Base-by-base conservation (phyloP, 2,797 vertebrate genomes). In the Syngnathus acus region DNA sequence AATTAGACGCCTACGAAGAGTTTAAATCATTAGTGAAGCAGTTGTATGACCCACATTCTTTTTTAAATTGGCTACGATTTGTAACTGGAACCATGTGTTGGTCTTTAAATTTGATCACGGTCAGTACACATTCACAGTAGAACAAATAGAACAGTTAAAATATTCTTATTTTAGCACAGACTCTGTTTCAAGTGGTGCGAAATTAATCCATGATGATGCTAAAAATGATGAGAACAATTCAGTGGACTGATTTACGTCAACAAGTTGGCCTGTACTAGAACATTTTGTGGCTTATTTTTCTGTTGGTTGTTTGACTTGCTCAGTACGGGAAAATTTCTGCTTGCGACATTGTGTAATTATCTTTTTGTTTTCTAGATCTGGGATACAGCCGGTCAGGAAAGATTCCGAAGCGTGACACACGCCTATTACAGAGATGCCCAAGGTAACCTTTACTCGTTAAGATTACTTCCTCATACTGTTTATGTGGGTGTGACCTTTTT, bases 401-500 rank as follows among this genome's bases (percentile, higher is more conserved):
- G 96, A 50, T 98, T 98, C 88, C 95, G 96, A 77, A 98, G 97
- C 0, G 94, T 99, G 82, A 99, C 97, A 4, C 97, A 99, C 0
- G 96, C 97, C 42, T 98, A 99, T 84, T 98, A 98, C 86, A 90
- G 97, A 85, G 97, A 99, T 62, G 97, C 97, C 38, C 96, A 99
- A 83, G 97, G 97, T 99, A 89, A 89, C 72, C 70, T 77, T 70
- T 53, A 19, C 63, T 70, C 67, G 38, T 72, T 65, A 65, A 42
- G 72, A 58, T 66, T 43, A 77, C 70, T 81, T 84, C 76, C 65
- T 76, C n/a, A 2, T 74, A 43, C 57, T 68, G 2, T 64, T 0
- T 43, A 9, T 65, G 66, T 58, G 66, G 57, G 60, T 64, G 45
- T 45, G 66, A 61, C 55, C 66, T 50, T 16, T n/a, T n/a, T n/a